Conservation (phyloP, 2,888 invertebrate species). For the Stomorhina lunata region DNA sequence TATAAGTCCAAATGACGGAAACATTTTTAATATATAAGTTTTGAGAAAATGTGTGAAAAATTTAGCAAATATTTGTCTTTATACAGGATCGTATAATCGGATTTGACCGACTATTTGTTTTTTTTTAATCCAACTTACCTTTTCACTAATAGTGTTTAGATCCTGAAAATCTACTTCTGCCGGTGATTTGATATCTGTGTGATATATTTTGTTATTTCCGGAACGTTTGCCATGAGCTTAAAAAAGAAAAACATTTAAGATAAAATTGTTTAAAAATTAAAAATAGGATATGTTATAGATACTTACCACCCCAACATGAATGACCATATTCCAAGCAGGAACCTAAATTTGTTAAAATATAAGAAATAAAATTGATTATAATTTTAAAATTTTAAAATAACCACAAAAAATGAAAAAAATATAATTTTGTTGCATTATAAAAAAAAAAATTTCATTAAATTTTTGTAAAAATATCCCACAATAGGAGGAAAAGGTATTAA, state of each 20-base stretch:
- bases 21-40: too few species aligned
- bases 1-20: too few species aligned
- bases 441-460: not conserved
- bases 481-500: too few species aligned
- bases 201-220: slow-evolving; percentile 57
- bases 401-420: not conserved
- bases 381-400: not conserved
- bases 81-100: too few species aligned
- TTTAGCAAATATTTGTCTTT: too few species aligned
- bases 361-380: not conserved
- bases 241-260: not conserved
- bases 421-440: slow-evolving; percentile 27
- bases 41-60: too few species aligned
- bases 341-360: slow-evolving; percentile 69
- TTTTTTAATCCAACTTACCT: slow-evolving; percentile 5
- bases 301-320: slow-evolving; percentile 79
- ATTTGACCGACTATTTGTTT: too few species aligned
- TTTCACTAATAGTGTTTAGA: slow-evolving; percentile 34
- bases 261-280: not conserved
- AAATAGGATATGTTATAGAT: not conserved
- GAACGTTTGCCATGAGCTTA: slow-evolving; percentile 75
- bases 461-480: slow-evolving; percentile 7
- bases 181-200: slow-evolving; percentile 17
- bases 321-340: slow-evolving; percentile 79
- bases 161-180: slow-evolving; percentile 55